Base-by-base conservation (phyloP, 2,113 vertebrate genomes). In the Porphyrio hochstetteri region DNA sequence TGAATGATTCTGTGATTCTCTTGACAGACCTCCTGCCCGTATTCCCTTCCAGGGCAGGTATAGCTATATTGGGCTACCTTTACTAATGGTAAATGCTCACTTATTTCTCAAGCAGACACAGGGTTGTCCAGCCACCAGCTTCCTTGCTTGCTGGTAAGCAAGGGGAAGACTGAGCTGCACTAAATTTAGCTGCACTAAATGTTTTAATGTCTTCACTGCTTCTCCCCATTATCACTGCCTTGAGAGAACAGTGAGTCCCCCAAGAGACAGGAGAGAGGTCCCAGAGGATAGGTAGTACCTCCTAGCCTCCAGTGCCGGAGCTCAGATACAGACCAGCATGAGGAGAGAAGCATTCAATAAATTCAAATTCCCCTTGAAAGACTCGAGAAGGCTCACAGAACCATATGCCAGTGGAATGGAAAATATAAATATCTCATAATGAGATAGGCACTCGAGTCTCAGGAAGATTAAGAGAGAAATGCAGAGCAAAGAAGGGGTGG, bases 361-460 rank as follows among this genome's bases (percentile, higher is more conserved):
- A 94, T 77, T 86, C 64, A 82, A 29, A 74, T 67, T 78, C 53
- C 48, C 28, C 79, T 67, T 46, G n/a, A 80, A 96, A 70, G 63
- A 28, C 28, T 57, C 63, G n/a, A 90, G 88, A 84, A 90, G 77
- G 48, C 90, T 97, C 84, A 78, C 80, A 94, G 63, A 87, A 67
- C 81, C 91, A 84, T 86, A 83, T 86, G 87, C 76, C 71, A 93
- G 84, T 2, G 10, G 40, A 89, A 82, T 29, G 68, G 74, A 93
- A 92, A 92, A 90, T 90, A 95, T 56, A 96, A 93, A 94, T 78
- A 96, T 67, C 60, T 93, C 87, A 71, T 90, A 68, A 92, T 65
- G 67, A 96, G 91, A 60, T 42, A 92, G 72, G 50, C 87, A 88
- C 85, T 78, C 33, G 60, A 81, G 79, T 92, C 82, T 90, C 86